Base-by-base conservation (phyloP, 2,797 vertebrate species). In the Enteromius thamalakanensis region DNA sequence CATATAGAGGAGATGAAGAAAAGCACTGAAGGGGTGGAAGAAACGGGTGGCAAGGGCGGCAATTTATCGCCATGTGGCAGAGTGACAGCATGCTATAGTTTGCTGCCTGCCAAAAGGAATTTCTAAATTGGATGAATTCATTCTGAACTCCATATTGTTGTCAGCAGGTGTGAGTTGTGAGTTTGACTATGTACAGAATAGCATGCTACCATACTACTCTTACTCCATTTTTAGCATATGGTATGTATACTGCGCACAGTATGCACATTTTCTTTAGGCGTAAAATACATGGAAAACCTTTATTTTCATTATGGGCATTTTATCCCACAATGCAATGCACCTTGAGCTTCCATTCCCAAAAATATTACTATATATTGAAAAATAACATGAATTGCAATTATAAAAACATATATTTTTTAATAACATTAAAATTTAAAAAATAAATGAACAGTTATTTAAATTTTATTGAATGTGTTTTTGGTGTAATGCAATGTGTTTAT, bases 81-180 rank as follows among this genome's bases (percentile, higher is more conserved):
- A 76, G 77, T 82, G 84, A 87, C 80, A 60, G 75, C 70, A 76
- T 51, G 62, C 68, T 65, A 42, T 37, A 76, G 49, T 77, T 51
- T 76, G 47, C 47, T 81, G 62, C 17, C 58, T 83, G 82, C 70
- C 80, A 85, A 86, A 82, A 84, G 21, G 55, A 84, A 87, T 86
- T 81, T 86, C 65, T 82, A 86, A 87, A 89, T 89, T 85, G 70
- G 79, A 83, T 69, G 15, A 37, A 75, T 83, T 65, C 65, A 81
- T 80, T 78, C 81, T 78, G 19, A 85, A 72, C 80, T 71, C 51
- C 32, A 69, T 79, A 67, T 78, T 78, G 67, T 82, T 79, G 87
- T 87, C 81, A 85, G 79, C 70, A 58, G 55, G 80, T 72, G 70
- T 76, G 74, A 86, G 78, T 81, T 87, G 51, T 45, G 64, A 40